These are phyloP conservation scores for Thermophis baileyi DNA, from an alignment of 2,113 vertebrate species.

Conservation along the genomic window DNA sequence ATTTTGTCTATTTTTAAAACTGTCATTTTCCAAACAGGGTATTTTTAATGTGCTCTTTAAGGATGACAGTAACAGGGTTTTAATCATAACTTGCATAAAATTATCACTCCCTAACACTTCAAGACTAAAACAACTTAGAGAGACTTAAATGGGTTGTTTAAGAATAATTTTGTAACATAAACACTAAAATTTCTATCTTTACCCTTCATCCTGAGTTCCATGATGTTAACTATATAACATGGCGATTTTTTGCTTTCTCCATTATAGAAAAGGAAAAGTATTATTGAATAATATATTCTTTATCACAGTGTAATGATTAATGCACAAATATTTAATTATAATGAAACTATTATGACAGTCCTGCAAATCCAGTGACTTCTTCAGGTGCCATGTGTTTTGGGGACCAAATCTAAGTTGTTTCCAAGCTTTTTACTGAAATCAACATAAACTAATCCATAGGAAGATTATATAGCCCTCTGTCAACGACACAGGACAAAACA, in stretches of 20 bases:
- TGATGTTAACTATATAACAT: constrained; percentile 53
- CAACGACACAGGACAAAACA: constrained; percentile 24
- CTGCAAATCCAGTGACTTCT: constrained; percentile 56
- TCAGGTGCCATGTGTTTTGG: constrained; percentile 58
- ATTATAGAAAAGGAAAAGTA: constrained; percentile 64
- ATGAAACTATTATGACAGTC: constrained; percentile 77
- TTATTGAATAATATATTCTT: constrained; percentile 69
- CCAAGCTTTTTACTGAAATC: constrained; percentile 45
- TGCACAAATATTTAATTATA: constrained; percentile 81
- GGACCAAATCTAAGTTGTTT: constrained; percentile 63
- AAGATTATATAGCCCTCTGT: constrained; percentile 24
- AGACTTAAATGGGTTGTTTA: constrained; percentile 87
- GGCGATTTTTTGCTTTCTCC: constrained; percentile 51
- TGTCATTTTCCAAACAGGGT: constrained; percentile 95
- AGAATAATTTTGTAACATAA: constrained; percentile 89
- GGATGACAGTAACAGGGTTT: constrained; percentile 93
- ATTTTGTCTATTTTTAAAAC: constrained; percentile 97
- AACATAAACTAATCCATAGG: constrained; percentile 9
- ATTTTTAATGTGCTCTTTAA: constrained; percentile 94
- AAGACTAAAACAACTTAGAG: constrained; percentile 90
- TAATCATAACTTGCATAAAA: constrained; percentile 97
- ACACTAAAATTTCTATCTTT: constrained; percentile 85
- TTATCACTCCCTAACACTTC: constrained; percentile 90
- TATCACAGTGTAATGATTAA: constrained; percentile 70
- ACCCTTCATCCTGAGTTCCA: constrained; percentile 69